Percentiles rank a stretch among this genome's conserved stretches.
phyloP scores from a whole-genome alignment of 1,140 invertebrate genomes.

The Tetramorium simillimum region DNA sequence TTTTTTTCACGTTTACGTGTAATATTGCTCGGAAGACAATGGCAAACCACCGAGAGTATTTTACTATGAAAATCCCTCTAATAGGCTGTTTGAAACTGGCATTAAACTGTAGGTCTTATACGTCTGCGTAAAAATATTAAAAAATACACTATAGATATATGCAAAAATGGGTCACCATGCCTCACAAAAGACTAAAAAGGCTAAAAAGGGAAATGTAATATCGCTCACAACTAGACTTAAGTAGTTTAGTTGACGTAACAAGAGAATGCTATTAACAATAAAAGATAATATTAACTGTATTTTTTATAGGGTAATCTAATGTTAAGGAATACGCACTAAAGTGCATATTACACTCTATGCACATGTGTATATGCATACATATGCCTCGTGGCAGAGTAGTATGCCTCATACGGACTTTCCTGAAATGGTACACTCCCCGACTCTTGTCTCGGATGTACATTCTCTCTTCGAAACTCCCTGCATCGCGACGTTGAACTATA shows the following conservation, averaged over 20 bases:
- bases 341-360: background rate
- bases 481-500: constrained; percentile 52
- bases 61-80: background rate
- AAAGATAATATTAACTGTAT: background rate
- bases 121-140: background rate
- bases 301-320: background rate
- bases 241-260: background rate
- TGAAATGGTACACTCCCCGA: constrained; percentile 29
- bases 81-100: background rate
- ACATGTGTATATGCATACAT: background rate
- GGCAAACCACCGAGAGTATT: background rate
- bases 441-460: constrained; percentile 24
- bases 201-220: background rate
- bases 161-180: background rate
- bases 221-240: background rate
- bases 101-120: background rate
- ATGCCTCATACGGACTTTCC: constrained; percentile 22
- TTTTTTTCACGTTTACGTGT: background rate
- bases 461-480: background rate
- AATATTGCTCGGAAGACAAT: background rate
- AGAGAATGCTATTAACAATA: background rate
- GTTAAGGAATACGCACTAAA: background rate
- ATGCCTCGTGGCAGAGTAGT: constrained; percentile 1
- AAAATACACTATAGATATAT: background rate
- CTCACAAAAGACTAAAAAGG: background rate